Conservation (phyloP, 1,140 invertebrate genomes). For the Pomacea maculata region DNA sequence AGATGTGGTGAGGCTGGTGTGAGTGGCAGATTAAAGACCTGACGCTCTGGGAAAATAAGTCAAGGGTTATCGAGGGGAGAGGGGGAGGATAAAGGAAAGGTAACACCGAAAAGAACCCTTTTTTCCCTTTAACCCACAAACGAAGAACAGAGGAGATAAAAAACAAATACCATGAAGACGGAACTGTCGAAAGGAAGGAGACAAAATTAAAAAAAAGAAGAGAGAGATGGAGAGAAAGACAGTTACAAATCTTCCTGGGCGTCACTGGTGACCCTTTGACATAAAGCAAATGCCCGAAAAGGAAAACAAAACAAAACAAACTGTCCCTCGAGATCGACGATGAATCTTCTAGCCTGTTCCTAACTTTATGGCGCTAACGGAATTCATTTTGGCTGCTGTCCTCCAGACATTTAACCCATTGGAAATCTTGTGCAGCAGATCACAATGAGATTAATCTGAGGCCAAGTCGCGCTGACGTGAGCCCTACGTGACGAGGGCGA, state of each 20-base stretch:
- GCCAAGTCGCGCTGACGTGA: background rate
- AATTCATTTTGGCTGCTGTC: conserved; percentile 4
- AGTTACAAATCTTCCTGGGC: background rate
- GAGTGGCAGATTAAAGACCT: too few species aligned
- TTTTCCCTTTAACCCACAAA: too few species aligned
- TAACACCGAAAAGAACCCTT: too few species aligned
- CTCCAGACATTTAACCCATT: background rate
- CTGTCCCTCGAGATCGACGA: background rate
- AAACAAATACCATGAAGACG: too few species aligned
- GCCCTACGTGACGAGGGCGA: background rate
- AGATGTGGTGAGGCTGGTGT: too few species aligned
- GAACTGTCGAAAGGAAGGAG: background rate
- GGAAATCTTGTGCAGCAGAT: background rate
- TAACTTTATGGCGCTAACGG: background rate
- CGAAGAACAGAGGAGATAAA: too few species aligned
- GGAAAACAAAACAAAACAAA: background rate
- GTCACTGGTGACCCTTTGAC: background rate
- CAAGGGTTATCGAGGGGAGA: too few species aligned
- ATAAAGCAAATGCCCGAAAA: background rate
- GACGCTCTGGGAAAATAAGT: too few species aligned
- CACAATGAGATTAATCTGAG: background rate
- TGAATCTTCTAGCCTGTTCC: background rate
- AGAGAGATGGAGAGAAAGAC: background rate
- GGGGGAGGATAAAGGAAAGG: too few species aligned
- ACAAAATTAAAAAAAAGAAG: background rate